A percentile compares a stretch with the other conserved stretches of the same genome.
Conservation (phyloP, 2,888 invertebrate genomes). For the Euplexia lucipara region DNA sequence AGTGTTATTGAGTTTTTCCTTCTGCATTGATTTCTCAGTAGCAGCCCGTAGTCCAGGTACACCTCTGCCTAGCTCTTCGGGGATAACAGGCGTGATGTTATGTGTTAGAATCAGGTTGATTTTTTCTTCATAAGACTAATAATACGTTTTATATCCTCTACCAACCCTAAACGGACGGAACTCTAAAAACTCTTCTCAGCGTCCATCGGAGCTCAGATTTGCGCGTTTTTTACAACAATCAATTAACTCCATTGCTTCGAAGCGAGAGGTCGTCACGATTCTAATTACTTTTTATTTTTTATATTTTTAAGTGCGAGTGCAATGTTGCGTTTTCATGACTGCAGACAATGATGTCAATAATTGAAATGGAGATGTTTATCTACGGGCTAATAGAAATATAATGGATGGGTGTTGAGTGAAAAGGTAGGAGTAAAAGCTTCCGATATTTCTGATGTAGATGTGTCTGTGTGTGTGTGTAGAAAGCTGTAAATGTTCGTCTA, state of each 20-base stretch:
- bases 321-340: slow-evolving; percentile 60
- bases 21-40: too few species aligned
- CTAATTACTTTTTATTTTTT: slow-evolving; percentile 72
- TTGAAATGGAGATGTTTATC: slow-evolving; percentile 62
- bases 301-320: slow-evolving; percentile 58
- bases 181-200: slow-evolving; percentile 54
- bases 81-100: too few species aligned
- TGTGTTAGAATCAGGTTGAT: too few species aligned
- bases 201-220: slow-evolving; percentile 54
- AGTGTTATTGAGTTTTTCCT: too few species aligned
- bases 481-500: background rate
- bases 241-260: slow-evolving; percentile 74
- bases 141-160: background rate
- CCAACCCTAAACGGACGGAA: slow-evolving; percentile 33
- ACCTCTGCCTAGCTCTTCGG: too few species aligned
- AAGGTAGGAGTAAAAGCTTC: slow-evolving; percentile 29
- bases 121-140: too few species aligned
- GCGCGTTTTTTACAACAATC: slow-evolving; percentile 73
- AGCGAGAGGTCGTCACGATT: slow-evolving; percentile 75
- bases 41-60: too few species aligned
- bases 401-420: slow-evolving; percentile 27
- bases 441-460: background rate
- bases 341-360: slow-evolving; percentile 56
- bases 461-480: slow-evolving; percentile 2
- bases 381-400: slow-evolving; percentile 42